Conservation (phyloP, 2,888 invertebrate species). For the Ecdyonurus torrentis region DNA sequence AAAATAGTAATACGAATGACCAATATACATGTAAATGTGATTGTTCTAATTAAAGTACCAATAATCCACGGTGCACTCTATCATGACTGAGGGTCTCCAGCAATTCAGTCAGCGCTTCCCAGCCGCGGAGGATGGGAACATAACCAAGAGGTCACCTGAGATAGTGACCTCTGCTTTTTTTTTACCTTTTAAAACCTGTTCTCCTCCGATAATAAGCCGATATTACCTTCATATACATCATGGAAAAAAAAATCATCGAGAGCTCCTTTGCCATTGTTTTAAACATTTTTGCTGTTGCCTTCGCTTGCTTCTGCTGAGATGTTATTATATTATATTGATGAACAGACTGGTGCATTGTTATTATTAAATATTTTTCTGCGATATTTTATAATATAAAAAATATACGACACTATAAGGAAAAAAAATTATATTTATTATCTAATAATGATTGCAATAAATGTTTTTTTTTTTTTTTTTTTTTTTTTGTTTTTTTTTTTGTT, state of each 20-base stretch:
- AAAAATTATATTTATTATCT: not conserved
- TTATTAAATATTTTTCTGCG: not conserved
- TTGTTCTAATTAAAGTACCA: no score
- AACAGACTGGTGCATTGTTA: not conserved
- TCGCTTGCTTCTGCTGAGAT: no score
- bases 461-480: no score
- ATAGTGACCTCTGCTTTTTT: slow-evolving; percentile 1
- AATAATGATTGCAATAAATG: not conserved
- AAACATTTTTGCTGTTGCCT: no score
- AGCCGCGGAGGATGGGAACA: not conserved
- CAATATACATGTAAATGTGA: no score
- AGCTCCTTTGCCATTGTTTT: not conserved
- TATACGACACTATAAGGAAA: no score
- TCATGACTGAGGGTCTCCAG: not conserved
- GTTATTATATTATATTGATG: no score
- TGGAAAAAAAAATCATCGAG: not conserved
- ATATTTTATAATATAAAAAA: not conserved
- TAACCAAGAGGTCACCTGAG: not conserved
- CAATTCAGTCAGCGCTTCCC: not conserved
- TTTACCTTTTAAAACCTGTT: not conserved
- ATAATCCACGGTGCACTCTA: no score
- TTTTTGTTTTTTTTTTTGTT: no score
- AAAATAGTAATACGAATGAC: no score
- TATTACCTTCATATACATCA: slow-evolving; percentile 1
- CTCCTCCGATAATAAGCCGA: slow-evolving; percentile 1